phyloP scores from a whole-genome alignment of 2,113 vertebrate genomes.

The Cyanoliseus patagonus region DNA sequence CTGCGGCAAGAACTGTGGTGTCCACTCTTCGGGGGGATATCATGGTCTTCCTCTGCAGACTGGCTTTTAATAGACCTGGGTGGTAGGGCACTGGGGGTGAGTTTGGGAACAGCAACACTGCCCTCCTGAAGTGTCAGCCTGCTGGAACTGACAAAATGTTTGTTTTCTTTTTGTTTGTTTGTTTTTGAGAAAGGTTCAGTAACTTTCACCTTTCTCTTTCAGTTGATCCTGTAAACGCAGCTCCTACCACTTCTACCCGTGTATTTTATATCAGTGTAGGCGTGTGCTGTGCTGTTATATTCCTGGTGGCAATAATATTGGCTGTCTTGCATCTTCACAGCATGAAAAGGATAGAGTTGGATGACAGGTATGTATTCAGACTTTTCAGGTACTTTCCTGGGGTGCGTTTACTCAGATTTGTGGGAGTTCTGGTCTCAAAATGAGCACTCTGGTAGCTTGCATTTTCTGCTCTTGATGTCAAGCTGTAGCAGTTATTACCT shows the following conservation, averaged over 20 bases:
- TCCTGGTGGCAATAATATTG: conserved; percentile 96
- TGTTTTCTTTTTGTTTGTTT: neutral
- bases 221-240: conserved; percentile 84
- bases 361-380: conserved; percentile 86
- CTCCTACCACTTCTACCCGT: conserved; percentile 94
- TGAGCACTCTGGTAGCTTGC: neutral
- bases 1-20: neutral
- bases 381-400: neutral
- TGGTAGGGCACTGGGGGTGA: fast-evolving
- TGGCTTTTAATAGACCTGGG: neutral
- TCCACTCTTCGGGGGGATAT: neutral
- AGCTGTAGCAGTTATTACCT: neutral
- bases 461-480: neutral
- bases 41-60: neutral
- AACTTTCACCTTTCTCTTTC: conserved; percentile 53
- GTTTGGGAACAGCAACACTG: neutral
- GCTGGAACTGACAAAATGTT: neutral
- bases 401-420: fast-evolving
- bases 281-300: conserved; percentile 97
- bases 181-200: neutral
- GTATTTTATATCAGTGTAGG: conserved; percentile 99
- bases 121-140: neutral
- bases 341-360: conserved; percentile 97
- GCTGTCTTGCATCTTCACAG: conserved; percentile 98
- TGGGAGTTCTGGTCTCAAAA: neutral